Conservation (phyloP, 2,888 invertebrate genomes). For the Platycheirus rosarum region DNA sequence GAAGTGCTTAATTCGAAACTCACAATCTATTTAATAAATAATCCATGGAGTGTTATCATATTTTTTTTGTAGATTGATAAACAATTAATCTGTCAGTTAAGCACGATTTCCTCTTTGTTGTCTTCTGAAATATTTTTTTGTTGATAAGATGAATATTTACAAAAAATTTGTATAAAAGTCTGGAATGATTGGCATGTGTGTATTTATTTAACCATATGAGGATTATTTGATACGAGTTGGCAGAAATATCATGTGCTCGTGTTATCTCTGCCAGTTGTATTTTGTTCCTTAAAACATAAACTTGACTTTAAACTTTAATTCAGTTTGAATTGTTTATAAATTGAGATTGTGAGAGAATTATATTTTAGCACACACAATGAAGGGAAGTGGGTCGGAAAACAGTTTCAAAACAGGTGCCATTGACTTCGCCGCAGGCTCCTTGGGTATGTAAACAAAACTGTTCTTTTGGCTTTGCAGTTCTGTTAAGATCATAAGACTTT, state of each 20-base stretch:
- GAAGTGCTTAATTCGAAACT: too few relatives aligned
- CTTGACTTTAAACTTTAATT: background rate
- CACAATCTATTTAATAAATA: too few relatives aligned
- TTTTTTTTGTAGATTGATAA: too few relatives aligned
- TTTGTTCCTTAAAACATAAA: background rate
- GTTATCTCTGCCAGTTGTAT: conserved; percentile 8
- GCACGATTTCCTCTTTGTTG: background rate
- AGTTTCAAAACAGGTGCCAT: conserved; percentile 84
- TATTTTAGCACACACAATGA: conserved; percentile 63
- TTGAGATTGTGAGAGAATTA: conserved; percentile 24
- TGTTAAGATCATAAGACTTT: too few relatives aligned
- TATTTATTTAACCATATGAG: background rate
- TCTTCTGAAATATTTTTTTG: conserved; percentile 1
- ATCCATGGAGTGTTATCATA: too few relatives aligned
- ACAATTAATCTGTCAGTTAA: background rate
- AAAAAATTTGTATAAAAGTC: background rate
- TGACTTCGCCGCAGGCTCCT: conserved; percentile 91
- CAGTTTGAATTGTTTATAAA: too few relatives aligned
- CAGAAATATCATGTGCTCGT: conserved; percentile 38
- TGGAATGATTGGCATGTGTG: background rate
- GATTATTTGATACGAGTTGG: conserved; percentile 9
- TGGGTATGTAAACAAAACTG: conserved; percentile 84
- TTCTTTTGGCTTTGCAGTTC: background rate
- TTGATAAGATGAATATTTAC: conserved; percentile 8
- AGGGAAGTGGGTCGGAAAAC: conserved; percentile 34